Evolutionary conservation across 2,888 invertebrate species (phyloP), one percentile per base, ranked within the genome.

Genomic region (Trachelus tabidus): DNA sequence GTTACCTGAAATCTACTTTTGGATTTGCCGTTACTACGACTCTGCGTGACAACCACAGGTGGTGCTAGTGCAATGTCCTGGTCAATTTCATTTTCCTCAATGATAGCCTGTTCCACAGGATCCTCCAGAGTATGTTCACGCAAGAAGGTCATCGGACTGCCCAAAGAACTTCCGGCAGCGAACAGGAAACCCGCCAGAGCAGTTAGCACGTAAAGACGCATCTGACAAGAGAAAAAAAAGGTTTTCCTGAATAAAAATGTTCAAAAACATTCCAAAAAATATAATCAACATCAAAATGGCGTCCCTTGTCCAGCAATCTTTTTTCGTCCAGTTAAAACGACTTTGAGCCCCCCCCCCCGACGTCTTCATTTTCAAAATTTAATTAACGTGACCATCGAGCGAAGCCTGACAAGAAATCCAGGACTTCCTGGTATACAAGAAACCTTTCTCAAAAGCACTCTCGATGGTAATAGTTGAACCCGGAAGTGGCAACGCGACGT

Each of bases 41-140:
- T 73, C 75, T 78, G 71, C 9, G 75, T 15, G 23, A 75, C 68
- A n/a, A 76, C 31, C 12, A 76, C 76, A 34, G 78, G 78, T 34
- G 75, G 75, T 73, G 76, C 75, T n/a, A 75, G 73, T 3, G 73
- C 76, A 23, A 76, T 23, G 69, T 79, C 79, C 34, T 40, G 73
- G 68, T 79, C 79, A 34, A 79, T 76, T 37, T 76, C 76, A 76
- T 79, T 79, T 37, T 73, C 73, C 73, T 79, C 79, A 69, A 79
- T 79, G 34, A 76, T 68, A 68, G 76, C 73, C 69, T 76, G 76
- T 69, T 79, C 79, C 34, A 73, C 79, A 69, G 68, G 68, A 34
- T 76, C 78, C 34, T 78, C 76, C 73, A 69, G 76, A 31, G 69
- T 68, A 33, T 69, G 73, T 23, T 77, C 76, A 31, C 76, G 73